A percentile compares a stretch with the other conserved stretches of the same genome.
phyloP scores from a whole-genome alignment of 2,888 invertebrate species.

The Atherix ibis region DNA sequence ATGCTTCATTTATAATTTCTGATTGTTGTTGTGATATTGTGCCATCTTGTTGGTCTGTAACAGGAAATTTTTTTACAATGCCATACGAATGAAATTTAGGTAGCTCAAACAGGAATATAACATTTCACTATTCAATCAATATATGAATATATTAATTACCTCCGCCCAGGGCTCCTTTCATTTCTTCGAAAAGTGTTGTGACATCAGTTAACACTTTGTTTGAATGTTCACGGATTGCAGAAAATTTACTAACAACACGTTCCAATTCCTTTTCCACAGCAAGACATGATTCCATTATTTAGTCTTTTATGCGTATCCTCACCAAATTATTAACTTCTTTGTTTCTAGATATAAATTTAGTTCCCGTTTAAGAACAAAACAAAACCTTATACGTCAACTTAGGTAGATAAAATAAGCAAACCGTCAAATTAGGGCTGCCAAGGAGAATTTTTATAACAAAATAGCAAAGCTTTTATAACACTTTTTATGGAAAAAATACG shows the following conservation, averaged over 20 bases:
- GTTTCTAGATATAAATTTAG: no score
- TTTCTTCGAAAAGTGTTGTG: slow-evolving; percentile 22
- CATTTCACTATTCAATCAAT: neutral
- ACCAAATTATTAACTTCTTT: no score
- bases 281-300: slow-evolving; percentile 24
- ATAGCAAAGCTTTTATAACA: no score
- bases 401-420: no score
- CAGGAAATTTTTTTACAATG: neutral
- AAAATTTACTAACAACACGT: slow-evolving; percentile 28
- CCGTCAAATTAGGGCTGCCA: no score
- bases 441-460: no score
- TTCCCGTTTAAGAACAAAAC: no score
- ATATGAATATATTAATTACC: slow-evolving; percentile 16
- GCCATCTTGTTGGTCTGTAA: slow-evolving; percentile 46
- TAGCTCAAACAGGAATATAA: neutral
- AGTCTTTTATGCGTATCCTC: neutral
- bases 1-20: slow-evolving; percentile 53
- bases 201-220: slow-evolving; percentile 26
- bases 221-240: slow-evolving; percentile 26
- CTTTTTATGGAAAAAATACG: no score
- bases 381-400: no score
- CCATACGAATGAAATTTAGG: neutral
- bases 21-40: slow-evolving; percentile 54
- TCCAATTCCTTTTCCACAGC: slow-evolving; percentile 32
- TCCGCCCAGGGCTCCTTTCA: slow-evolving; percentile 21